Percentiles rank a stretch among this genome's conserved stretches.
Evolutionary conservation across 2,113 vertebrate genomes (phyloP).

Genomic region (Platysteira castanea): DNA sequence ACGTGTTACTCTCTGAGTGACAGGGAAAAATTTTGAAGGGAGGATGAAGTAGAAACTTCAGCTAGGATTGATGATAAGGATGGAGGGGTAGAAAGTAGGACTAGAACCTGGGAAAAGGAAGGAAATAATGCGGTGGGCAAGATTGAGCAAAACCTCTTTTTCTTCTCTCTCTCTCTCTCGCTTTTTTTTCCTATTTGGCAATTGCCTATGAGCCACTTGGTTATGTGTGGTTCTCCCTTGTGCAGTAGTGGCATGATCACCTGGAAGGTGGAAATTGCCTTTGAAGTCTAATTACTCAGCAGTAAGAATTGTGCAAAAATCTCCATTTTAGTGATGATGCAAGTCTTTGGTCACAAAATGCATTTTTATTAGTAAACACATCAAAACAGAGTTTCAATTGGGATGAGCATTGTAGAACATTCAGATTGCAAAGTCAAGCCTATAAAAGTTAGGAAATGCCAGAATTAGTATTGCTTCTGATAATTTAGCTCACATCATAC

Average conservation of each 20-base stretch:
- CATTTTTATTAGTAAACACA: not conserved
- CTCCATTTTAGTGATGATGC: not conserved
- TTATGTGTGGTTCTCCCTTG: not conserved
- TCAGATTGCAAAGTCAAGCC: not conserved
- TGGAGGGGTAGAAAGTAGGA: not conserved
- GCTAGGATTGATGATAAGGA: not conserved
- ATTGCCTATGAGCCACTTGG: not conserved
- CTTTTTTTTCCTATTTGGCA: not conserved
- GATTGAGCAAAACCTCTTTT: not conserved
- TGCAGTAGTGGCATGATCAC: not conserved
- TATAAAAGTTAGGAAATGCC: not conserved
- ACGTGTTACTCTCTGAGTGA: not conserved
- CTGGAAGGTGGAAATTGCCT: not conserved
- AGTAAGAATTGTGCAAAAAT: not conserved
- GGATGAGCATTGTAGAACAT: not conserved
- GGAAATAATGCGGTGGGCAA: not conserved
- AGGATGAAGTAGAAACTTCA: not conserved
- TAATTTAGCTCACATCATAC: not conserved
- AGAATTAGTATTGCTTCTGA: not conserved
- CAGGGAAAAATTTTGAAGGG: not conserved
- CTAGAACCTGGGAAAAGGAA: not conserved
- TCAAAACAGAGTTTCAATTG: not conserved
- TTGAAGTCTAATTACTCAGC: not conserved
- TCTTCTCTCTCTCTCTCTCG: rapidly evolving
- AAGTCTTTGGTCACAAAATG: not conserved